These are phyloP conservation scores for Leptinotarsa tumamoca DNA, from an alignment of 2,888 invertebrate species.

Conservation along the genomic window DNA sequence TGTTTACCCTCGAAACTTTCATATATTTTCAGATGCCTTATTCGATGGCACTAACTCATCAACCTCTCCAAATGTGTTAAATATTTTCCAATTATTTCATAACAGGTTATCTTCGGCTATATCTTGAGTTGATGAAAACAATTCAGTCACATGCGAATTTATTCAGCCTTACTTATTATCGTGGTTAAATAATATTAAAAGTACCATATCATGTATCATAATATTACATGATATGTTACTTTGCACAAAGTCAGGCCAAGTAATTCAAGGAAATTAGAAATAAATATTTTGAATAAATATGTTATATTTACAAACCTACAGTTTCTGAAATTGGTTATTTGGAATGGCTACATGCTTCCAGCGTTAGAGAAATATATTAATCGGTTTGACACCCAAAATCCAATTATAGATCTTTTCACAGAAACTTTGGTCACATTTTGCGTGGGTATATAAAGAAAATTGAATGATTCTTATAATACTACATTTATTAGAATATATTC, in stretches of 20 bases:
- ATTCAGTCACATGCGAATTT: constrained; percentile 18
- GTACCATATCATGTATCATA: constrained; percentile 2
- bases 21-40: constrained; percentile 47
- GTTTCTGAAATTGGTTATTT: constrained; percentile 9
- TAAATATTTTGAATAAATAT: constrained; percentile 26
- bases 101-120: constrained; percentile 10
- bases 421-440: too few species aligned
- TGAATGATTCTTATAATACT: too few species aligned
- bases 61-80: constrained; percentile 43
- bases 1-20: neutral
- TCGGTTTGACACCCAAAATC: too few species aligned
- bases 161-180: constrained; percentile 15
- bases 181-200: constrained; percentile 3
- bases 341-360: too few species aligned
- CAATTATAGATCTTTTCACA: too few species aligned
- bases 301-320: constrained; percentile 25
- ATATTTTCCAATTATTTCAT: neutral
- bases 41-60: constrained; percentile 56
- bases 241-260: constrained; percentile 11
- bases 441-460: too few species aligned
- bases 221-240: constrained; percentile 13
- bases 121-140: constrained; percentile 19
- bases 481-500: too few species aligned
- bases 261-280: neutral
- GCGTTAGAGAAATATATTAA: too few species aligned